Evolutionary conservation across 2,888 invertebrate species (phyloP), one percentile per base, ranked within the genome.

Genomic region (Lepidochrysops patricia): DNA sequence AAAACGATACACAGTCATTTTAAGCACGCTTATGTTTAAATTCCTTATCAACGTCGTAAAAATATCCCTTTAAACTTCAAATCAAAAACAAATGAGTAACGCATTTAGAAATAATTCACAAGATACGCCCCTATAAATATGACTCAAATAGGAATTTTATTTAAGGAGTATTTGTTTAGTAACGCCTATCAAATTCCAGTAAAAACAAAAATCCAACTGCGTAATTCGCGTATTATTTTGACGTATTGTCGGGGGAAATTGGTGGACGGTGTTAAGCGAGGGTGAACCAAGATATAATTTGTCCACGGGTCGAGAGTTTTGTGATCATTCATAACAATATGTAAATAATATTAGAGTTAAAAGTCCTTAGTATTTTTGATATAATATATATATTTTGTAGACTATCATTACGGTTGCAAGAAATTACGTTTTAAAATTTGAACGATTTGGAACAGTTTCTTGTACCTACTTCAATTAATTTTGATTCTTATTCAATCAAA

Each of bases 241-340:
- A 52, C 52, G 52, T 27, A 9, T 13, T 32, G 32, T 29, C 19
- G 54, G 54, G 54, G 54, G 29, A 32, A 54, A 54, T 54, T 32
- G 7, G 27, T 32, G 19, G 54, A 15, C 54, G n/a, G 19, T 15
- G 3, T 19, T 26, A 54, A 32, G 32, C 19, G 54, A 27, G 19
- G 4, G 12, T 32, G 54, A 13, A 12, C 9, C 19, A 54, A 19
- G 54, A 32, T 2, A 23, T 29, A 5, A 29, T 29, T n/a, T n/a
- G n/a, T n/a, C n/a, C n/a, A n/a, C n/a, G n/a, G n/a, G n/a, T n/a
- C n/a, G n/a, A n/a, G n/a, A n/a, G n/a, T n/a, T n/a, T n/a, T n/a
- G n/a, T n/a, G n/a, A n/a, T n/a, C n/a, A n/a, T n/a, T n/a, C n/a
- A n/a, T n/a, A n/a, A n/a, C n/a, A n/a, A n/a, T n/a, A n/a, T 29